These are phyloP conservation scores for Porites lutea DNA, from an alignment of 64 coral and sea anemone genomes.

Conservation along the genomic window DNA sequence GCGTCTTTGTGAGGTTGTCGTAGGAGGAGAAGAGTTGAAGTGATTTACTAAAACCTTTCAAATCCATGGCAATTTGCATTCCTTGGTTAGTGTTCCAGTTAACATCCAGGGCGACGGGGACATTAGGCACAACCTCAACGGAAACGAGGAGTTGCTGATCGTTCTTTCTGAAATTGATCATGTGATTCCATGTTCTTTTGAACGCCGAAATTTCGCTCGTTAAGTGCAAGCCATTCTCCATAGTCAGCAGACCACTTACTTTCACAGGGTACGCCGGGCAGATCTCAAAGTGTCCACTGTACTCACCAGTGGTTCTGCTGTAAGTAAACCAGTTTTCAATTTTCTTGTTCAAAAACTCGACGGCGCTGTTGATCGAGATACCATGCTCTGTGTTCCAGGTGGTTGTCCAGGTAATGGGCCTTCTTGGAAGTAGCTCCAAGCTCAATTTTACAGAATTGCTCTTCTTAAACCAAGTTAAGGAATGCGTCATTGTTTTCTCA, in stretches of 20 bases:
- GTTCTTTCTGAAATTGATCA: constrained; percentile 52
- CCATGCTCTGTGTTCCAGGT: constrained; percentile 68
- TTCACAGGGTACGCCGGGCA: constrained; percentile 51
- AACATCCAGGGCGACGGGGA: constrained; percentile 65
- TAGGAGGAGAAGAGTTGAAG: constrained; percentile 61
- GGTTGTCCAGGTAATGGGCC: constrained; percentile 44
- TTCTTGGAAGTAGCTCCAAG: constrained; percentile 65
- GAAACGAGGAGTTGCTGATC: constrained; percentile 66
- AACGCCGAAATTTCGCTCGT: constrained; percentile 69
- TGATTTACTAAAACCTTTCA: constrained; percentile 81
- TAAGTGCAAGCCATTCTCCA: constrained; percentile 66
- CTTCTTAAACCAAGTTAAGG: constrained; percentile 78
- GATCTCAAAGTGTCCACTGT: constrained; percentile 70
- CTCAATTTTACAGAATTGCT: constrained; percentile 51
- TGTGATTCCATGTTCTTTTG: constrained; percentile 85
- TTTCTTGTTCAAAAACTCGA: constrained; percentile 53
- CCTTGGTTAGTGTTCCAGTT: constrained; percentile 72
- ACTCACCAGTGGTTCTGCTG: constrained; percentile 38
- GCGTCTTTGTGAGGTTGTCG: constrained; percentile 70
- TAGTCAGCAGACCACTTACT: constrained; percentile 61
- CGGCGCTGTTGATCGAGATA: constrained; percentile 26
- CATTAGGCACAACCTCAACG: constrained; percentile 76
- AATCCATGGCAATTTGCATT: constrained; percentile 70
- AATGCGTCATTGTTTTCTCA: constrained; percentile 68
- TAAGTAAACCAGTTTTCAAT: constrained; percentile 73